Base-by-base conservation (phyloP, 2,113 vertebrate species). In the Diphyllodes magnificus region DNA sequence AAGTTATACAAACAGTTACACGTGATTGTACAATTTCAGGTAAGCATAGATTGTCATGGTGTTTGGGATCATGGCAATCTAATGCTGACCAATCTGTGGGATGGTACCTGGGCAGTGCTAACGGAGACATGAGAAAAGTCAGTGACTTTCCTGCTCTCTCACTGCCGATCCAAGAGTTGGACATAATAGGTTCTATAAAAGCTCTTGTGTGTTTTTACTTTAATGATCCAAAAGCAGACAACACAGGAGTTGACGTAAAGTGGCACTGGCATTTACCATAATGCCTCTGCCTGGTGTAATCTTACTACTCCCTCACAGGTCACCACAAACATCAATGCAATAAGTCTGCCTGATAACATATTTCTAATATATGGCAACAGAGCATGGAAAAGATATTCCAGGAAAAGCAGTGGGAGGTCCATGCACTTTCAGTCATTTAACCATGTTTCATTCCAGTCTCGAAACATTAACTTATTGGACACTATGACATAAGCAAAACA, bases 11-110 rank as follows among this genome's bases (percentile, higher is more conserved):
- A 49, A 49, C 13, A 24, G 47, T 49, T 49, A 49, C 47, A 49
- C 5, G 7, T 49, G 28, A 49, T 15, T 61, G 44, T 33, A 49
- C 27, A 49, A 11, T 7, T 49, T 10, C 16, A 49, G 42, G 27
- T 19, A 60, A 60, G 31, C 0, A 0, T 14, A 30, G 44, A 24
- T 49, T 3, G 3, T 39, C 0, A 1, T 49, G 56, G 7, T 60
- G 22, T 31, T 24, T 60, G 42, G 23, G 27, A 47, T 76, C 72
- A 31, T 0, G 2, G 21, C n/a, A 49, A 6, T 19, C n/a, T 19
- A 60, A 25, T 49, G 45, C 57, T 50, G 57, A 8, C 21, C 28
- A 39, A 0, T 15, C 56, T 31, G 44, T 39, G 56, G 15, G 8
- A 49, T 15, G n/a, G 28, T 20, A 31, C 2, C 2, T 25, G 73